Conservation (phyloP, 2,797 vertebrate species). For the Gallinago solitaria region DNA sequence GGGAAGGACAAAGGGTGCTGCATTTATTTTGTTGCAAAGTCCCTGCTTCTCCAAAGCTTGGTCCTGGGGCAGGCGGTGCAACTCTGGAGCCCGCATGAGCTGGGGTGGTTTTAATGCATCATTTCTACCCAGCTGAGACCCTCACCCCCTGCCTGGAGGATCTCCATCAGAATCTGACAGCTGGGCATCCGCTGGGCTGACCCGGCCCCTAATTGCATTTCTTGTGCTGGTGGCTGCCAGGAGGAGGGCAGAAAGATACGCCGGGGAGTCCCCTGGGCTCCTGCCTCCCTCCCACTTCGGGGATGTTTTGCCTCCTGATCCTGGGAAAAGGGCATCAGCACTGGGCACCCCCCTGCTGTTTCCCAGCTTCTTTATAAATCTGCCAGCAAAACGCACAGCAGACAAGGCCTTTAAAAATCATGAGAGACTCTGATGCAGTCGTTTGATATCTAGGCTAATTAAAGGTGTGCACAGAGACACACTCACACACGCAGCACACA, state of each 20-base stretch:
- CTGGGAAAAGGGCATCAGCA: neutral
- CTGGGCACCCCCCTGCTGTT: neutral
- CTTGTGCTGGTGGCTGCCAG: neutral
- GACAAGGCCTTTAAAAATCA: neutral
- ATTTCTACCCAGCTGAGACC: neutral
- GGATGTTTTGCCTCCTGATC: neutral
- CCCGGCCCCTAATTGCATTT: neutral
- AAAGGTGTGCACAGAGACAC: neutral
- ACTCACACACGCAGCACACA: neutral
- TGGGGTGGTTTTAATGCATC: neutral
- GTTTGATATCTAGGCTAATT: conserved; percentile 39
- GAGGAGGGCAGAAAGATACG: fast-evolving
- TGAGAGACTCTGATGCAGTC: conserved; percentile 7
- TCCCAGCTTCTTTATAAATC: conserved; percentile 14
- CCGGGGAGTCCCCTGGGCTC: fast-evolving
- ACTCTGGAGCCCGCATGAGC: neutral
- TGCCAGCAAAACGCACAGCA: neutral
- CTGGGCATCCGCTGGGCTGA: neutral
- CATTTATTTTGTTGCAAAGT: neutral
- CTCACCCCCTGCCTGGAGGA: neutral
- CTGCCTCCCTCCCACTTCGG: neutral
- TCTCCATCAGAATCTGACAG: neutral
- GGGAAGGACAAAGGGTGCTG: neutral
- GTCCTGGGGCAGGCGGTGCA: fast-evolving
- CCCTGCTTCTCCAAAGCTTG: neutral